Evolutionary conservation across 2,888 invertebrate genomes (phyloP).

Genomic region (Osmoderma eremita): DNA sequence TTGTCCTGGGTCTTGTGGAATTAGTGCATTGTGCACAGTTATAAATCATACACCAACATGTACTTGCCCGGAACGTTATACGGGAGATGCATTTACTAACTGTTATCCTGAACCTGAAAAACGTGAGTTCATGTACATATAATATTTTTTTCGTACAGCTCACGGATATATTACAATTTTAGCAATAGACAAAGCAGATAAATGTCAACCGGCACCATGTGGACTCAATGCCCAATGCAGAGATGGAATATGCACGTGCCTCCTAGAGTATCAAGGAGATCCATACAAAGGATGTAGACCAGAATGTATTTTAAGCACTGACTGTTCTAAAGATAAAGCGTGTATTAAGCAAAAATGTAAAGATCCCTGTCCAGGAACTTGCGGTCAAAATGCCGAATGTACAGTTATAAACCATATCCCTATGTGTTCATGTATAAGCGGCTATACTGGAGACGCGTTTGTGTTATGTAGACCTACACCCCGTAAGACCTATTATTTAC

Average conservation of each 20-base stretch:
- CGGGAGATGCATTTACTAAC: constrained; percentile 77
- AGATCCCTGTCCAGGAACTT: constrained; percentile 76
- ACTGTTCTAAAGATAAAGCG: constrained; percentile 72
- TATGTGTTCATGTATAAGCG: constrained; percentile 76
- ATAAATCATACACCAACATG: constrained; percentile 81
- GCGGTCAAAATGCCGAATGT: constrained; percentile 77
- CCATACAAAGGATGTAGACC: constrained; percentile 77
- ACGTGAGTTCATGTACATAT: constrained; percentile 40
- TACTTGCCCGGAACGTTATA: constrained; percentile 74
- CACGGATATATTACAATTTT: constrained; percentile 28
- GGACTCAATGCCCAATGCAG: constrained; percentile 85
- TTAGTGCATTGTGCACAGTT: constrained; percentile 77
- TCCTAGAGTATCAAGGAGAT: constrained; percentile 82
- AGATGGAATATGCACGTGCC: constrained; percentile 81
- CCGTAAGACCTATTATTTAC: constrained; percentile 62
- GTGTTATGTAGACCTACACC: constrained; percentile 66
- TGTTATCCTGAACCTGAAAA: constrained; percentile 60
- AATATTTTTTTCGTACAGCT: neutral
- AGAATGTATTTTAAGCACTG: constrained; percentile 74
- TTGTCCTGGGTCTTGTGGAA: constrained; percentile 84
- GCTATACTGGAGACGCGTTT: constrained; percentile 77
- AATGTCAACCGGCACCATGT: constrained; percentile 83
- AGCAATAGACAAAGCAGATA: constrained; percentile 62
- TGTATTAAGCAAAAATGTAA: constrained; percentile 74
- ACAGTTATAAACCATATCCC: constrained; percentile 79